Base-by-base conservation (phyloP, 2,113 vertebrate species). In the Cephalopterus ornatus region DNA sequence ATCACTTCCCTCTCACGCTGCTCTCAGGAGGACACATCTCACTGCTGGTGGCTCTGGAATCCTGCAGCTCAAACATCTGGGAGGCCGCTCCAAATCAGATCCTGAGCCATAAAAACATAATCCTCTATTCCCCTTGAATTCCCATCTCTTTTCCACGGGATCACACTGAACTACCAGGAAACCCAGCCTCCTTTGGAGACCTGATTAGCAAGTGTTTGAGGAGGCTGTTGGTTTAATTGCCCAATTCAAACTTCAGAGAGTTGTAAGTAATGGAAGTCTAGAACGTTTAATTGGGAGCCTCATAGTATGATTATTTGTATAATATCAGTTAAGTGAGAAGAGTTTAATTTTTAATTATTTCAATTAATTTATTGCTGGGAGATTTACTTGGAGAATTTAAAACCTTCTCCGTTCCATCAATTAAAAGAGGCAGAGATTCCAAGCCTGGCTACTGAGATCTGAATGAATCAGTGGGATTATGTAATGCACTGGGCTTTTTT, bases 331-430 rank as follows among this genome's bases (percentile, higher is more conserved):
- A 98, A 97, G 55, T 44, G 97, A 96, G 92, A 77, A 95, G 90
- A 96, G 89, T 93, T 97, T 97, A 79, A 97, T 94, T 98, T 97
- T 97, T 97, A 98, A 98, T 97, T 97, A 98, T 98, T 98, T 97
- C 94, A 98, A 97, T 97, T 97, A 97, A 97, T 97, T 97, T 97
- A 98, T 97, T 97, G 97, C 97, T 97, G 93, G 93, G 96, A 97
- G 96, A 97, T 96, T 97, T 96, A 98, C 97, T 97, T 92, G 77
- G 95, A 95, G 97, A 93, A 97, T 98, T 97, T 96, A 75, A 95
- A 96, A 61, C 73, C 67, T 95, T 95, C 71, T 93, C 95, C 78
- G 46, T 95, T 96, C 80, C 91, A 91, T 94, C 95, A 96, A 95
- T 97, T 95, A 97, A 96, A 97, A 96, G 94, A 97, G 95, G 32